Evolutionary conservation across 2,797 vertebrate genomes (phyloP).

Genomic region (Melanotaenia nigrans): DNA sequence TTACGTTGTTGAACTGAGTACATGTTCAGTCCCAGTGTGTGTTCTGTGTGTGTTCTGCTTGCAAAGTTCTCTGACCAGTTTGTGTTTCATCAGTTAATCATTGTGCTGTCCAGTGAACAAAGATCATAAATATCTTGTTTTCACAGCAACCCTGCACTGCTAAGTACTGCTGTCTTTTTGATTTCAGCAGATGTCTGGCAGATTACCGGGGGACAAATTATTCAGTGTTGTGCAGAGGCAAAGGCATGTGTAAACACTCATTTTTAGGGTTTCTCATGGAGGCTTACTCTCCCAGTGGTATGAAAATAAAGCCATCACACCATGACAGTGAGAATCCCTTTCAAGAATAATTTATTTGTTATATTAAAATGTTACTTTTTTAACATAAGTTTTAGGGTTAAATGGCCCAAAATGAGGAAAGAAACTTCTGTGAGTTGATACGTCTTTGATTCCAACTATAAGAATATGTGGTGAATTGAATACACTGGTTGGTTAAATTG

Average conservation of each 20-base stretch:
- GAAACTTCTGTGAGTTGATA: no score
- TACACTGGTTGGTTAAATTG: no score
- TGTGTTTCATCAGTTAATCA: conserved; percentile 12
- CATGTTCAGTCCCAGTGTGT: not conserved
- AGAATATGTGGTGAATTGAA: no score
- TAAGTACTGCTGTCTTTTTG: conserved; percentile 41
- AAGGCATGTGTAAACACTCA: conserved; percentile 26
- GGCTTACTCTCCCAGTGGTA: no score
- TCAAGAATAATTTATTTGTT: no score
- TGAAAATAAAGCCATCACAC: no score
- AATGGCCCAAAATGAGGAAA: no score
- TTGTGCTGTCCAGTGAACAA: conserved; percentile 29
- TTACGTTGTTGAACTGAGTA: conserved; percentile 20
- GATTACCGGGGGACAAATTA: conserved; percentile 46
- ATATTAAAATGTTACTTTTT: no score
- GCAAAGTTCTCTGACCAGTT: conserved; percentile 30
- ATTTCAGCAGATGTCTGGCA: conserved; percentile 15
- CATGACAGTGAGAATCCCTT: no score
- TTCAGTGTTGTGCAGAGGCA: conserved; percentile 14
- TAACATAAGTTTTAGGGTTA: no score
- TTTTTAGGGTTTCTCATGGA: not conserved
- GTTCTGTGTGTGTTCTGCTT: conserved; percentile 9
- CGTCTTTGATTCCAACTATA: no score
- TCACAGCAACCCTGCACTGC: conserved; percentile 57
- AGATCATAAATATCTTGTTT: conserved; percentile 72